These are phyloP conservation scores for Ameiurus melas DNA, from an alignment of 2,113 vertebrate genomes.

Conservation along the genomic window DNA sequence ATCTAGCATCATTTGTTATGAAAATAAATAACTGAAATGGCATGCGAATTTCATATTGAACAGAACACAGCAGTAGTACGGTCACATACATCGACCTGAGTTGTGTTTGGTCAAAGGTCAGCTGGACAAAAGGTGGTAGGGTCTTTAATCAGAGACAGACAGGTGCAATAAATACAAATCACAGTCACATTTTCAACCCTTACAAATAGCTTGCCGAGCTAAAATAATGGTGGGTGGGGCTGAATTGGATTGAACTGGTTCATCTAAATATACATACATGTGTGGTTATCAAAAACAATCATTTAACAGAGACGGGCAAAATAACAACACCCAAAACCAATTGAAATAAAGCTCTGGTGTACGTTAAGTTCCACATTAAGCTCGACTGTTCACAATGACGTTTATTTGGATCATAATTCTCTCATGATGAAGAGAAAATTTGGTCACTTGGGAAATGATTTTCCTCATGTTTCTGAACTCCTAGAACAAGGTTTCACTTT, in stretches of 20 bases:
- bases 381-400: background rate
- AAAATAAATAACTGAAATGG: constrained; percentile 71
- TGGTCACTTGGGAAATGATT: background rate
- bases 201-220: background rate
- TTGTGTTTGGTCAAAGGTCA: constrained; percentile 21
- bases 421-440: background rate
- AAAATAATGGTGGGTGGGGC: too few relatives aligned
- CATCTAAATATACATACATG: background rate
- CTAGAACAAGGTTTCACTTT: background rate
- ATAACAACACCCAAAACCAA: background rate
- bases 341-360: background rate
- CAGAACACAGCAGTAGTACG: constrained; percentile 67
- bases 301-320: background rate
- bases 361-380: background rate
- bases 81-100: constrained; percentile 23
- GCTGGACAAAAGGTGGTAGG: background rate
- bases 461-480: background rate
- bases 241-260: background rate
- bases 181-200: constrained; percentile 16
- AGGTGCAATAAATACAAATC: background rate
- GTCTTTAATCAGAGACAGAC: constrained; percentile 19
- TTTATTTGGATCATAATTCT: background rate
- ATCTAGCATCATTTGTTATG: constrained; percentile 22
- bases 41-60: constrained; percentile 62
- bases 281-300: background rate